Evolutionary conservation across 30 jellyfish, hydroid and myxozoan species (phyloP), one percentile per base, ranked within the genome.

Genomic region (Clytia hemisphaerica): DNA sequence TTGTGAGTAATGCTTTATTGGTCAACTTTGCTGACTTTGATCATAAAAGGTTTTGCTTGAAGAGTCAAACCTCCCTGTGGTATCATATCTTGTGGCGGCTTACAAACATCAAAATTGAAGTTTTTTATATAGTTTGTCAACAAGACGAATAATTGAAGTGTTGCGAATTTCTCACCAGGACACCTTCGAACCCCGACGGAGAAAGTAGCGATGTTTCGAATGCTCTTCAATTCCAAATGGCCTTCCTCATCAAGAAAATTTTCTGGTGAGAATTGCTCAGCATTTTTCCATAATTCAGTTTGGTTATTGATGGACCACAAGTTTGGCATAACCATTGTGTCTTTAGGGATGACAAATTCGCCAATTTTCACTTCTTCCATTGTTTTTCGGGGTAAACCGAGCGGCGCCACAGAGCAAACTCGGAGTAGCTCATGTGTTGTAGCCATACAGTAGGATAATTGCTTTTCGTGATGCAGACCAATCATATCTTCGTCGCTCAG

Each of bases 171-270:
- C 12, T 70, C 66, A 34, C 82, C 82, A 47, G 82, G 82, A 70
- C 82, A 70, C 16, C 77, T 61, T 19, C 82, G 82, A 6, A 70
- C 28, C 4, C 82, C 82, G n/a, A 78, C 27, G 29, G 82, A 70
- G 34, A 70, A 70, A 14, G 82, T 47, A 14, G 36, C 61, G 6
- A 29, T 47, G 2, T 32, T 47, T 45, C 79, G 22, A 3, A 7
- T 34, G 4, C 58, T 26, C 6, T 34, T 53, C 5, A 10, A 18
- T 28, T 26, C 78, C 40, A 70, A 5, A 0, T 49, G 78, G 14
- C 59, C 59, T 3, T 70, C 61, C 4, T 49, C 16, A 9, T 3
- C 54, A 9, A 70, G 66, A 35, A 70, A 70, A 14, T 53, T 61
- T 0, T 28, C 35, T 10, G 82, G 82, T 31, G 48, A 5, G 34